Percentiles rank a stretch among this genome's conserved stretches.
These are phyloP conservation scores for Campaea margaritaria DNA, from an alignment of 2,888 invertebrate species.

Conservation along the genomic window DNA sequence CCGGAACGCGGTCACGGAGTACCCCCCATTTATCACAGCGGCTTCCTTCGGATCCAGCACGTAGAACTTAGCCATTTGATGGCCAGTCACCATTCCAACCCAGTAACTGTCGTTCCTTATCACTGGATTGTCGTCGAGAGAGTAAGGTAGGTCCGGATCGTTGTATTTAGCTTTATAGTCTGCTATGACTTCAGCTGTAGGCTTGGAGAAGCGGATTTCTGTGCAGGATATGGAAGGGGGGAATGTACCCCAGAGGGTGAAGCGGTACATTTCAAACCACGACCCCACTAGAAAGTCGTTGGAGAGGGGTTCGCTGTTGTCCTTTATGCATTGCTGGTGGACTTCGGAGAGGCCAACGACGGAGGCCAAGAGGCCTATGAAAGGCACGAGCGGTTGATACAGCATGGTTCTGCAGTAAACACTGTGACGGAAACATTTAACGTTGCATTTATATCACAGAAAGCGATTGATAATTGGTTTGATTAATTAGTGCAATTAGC, in stretches of 20 bases:
- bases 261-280: constrained; percentile 28
- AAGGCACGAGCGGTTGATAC: too few species aligned
- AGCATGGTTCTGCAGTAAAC: too few species aligned
- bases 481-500: too few species aligned
- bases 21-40: constrained; percentile 5
- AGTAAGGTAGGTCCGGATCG: constrained; percentile 24
- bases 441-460: too few species aligned
- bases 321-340: too few species aligned
- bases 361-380: too few species aligned
- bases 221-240: constrained; percentile 9
- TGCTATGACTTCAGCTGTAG: constrained; percentile 15
- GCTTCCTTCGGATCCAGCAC: constrained; percentile 23
- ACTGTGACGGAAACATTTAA: too few species aligned
- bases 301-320: constrained; percentile 22
- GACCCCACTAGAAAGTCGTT: constrained; percentile 31
- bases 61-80: constrained; percentile 29
- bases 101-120: not conserved
- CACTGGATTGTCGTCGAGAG: constrained; percentile 32
- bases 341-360: too few species aligned
- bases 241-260: constrained; percentile 4
- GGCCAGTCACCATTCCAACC: constrained; percentile 23
- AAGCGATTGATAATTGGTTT: too few species aligned
- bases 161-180: constrained; percentile 27
- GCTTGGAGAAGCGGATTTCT: constrained; percentile 12
- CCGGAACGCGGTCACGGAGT: constrained; percentile 8